A percentile compares a stretch with the other conserved stretches of the same genome.
These are phyloP conservation scores for Aporophyla nigra DNA, from an alignment of 2,888 invertebrate species.

Conservation along the genomic window DNA sequence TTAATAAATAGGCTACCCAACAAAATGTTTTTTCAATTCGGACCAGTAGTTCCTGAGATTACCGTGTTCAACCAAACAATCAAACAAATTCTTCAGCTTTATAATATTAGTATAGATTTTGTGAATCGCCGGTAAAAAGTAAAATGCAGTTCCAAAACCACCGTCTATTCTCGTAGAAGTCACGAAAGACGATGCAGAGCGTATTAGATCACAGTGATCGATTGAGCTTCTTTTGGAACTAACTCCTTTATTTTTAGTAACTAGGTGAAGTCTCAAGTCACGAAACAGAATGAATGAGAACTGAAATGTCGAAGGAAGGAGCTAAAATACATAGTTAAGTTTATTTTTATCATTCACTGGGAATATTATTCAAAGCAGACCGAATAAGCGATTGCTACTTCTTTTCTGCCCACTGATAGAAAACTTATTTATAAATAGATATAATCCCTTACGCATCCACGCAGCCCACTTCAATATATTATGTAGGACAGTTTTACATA, in stretches of 20 bases:
- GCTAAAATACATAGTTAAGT: not conserved
- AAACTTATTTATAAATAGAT: not conserved
- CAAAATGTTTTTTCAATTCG: too few species aligned
- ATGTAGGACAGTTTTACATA: too few species aligned
- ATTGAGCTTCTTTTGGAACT: not conserved
- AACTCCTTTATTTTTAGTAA: not conserved
- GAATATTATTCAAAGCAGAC: too few species aligned
- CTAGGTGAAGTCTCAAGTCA: not conserved
- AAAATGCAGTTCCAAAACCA: too few species aligned
- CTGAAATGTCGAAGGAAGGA: not conserved
- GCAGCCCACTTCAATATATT: not conserved
- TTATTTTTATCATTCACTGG: not conserved
- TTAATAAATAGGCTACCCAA: too few species aligned
- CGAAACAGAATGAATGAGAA: not conserved
- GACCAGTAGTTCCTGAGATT: too few species aligned
- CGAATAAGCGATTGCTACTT: not conserved
- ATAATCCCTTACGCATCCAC: not conserved
- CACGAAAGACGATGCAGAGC: not conserved
- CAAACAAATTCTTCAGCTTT: too few species aligned
- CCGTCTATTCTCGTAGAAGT: not conserved
- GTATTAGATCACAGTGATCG: conserved; percentile 9
- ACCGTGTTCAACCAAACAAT: too few species aligned
- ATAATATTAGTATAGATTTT: too few species aligned
- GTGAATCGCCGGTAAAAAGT: too few species aligned
- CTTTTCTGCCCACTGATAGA: not conserved